phyloP scores from a whole-genome alignment of 2,888 invertebrate species.

The Scaptomyza caliginosa region DNA sequence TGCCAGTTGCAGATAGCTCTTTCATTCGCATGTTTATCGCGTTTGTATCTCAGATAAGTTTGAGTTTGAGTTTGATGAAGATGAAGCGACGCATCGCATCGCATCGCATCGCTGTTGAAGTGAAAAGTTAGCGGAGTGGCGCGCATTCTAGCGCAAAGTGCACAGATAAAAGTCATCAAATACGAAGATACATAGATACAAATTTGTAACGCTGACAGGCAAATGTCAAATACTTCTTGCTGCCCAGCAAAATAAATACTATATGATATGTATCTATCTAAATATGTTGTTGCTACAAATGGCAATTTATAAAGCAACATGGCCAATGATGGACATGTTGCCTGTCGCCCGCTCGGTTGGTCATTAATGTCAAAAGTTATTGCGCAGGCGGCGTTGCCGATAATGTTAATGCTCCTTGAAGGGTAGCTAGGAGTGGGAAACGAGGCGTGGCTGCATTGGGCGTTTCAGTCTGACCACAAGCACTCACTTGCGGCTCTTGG shows the following conservation, averaged over 20 bases:
- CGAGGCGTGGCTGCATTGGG: constrained; percentile 32
- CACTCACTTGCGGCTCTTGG: constrained; percentile 58
- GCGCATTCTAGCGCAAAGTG: constrained; percentile 76
- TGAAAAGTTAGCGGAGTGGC: constrained; percentile 56
- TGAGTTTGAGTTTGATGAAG: constrained; percentile 48
- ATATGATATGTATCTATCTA: no score
- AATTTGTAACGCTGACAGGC: constrained; percentile 72
- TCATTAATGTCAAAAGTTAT: constrained; percentile 79
- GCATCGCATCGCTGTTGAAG: constrained; percentile 39
- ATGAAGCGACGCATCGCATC: constrained; percentile 45
- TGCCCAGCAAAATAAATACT: not conserved
- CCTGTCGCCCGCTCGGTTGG: constrained; percentile 42
- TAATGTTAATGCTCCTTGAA: constrained; percentile 63
- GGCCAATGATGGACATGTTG: constrained; percentile 61
- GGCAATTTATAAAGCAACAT: constrained; percentile 74
- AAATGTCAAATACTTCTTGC: constrained; percentile 61
- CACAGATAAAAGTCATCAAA: constrained; percentile 68
- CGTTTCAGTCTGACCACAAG: constrained; percentile 67
- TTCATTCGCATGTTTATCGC: constrained; percentile 8
- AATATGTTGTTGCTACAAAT: constrained; percentile 68
- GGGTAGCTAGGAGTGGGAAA: not conserved
- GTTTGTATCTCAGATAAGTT: constrained; percentile 2
- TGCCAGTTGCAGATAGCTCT: constrained; percentile 34
- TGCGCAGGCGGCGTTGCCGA: constrained; percentile 72
- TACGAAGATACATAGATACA: constrained; percentile 45